Base-by-base conservation (phyloP, 2,888 invertebrate genomes). In the Epinotia bilunana region DNA sequence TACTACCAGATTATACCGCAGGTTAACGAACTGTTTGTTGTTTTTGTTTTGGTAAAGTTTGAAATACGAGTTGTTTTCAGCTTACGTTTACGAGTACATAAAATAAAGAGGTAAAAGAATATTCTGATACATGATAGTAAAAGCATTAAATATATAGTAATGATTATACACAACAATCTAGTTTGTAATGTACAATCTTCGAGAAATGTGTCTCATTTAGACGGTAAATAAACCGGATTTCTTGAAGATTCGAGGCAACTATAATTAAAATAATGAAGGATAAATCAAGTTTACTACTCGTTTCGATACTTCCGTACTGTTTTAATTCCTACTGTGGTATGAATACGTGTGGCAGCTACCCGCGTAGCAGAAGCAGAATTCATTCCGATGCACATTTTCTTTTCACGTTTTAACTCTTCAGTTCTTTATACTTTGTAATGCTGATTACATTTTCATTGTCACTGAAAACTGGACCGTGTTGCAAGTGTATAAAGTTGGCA, bases 351-450 rank as follows among this genome's bases (percentile, higher is more conserved):
- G 75, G 72, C 60, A 62, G 67, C 71, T 61, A 28, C 75, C 67
- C 74, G 74, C 78, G 75, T 74, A 70, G 67, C 74, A 72, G 76
- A 78, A 70, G 67, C 74, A 72, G 76, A 78, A 79, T 80, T 79
- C 77, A 78, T 71, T 78, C 65, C 73, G 71, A 79, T 79, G 78
- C 77, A 78, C 77, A 74, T 78, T 78, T 78, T 78, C 74, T 80
- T 79, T 77, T 78, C 78, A 73, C 76, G 72, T 77, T 80, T 77
- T 67, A 72, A 76, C 74, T 72, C 75, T 75, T 75, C 75, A 75
- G 55, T 75, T 77, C 72, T 76, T 74, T 65, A 78, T 78, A 74
- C 78, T 76, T 78, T 79, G 79, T 77, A 76, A 77, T 67, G 76
- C 69, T 77, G 78, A 79, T 79, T 75, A 75, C 75, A 75, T 71